Evolutionary conservation across 2,113 vertebrate species (phyloP).

Genomic region (Equus przewalskii): DNA sequence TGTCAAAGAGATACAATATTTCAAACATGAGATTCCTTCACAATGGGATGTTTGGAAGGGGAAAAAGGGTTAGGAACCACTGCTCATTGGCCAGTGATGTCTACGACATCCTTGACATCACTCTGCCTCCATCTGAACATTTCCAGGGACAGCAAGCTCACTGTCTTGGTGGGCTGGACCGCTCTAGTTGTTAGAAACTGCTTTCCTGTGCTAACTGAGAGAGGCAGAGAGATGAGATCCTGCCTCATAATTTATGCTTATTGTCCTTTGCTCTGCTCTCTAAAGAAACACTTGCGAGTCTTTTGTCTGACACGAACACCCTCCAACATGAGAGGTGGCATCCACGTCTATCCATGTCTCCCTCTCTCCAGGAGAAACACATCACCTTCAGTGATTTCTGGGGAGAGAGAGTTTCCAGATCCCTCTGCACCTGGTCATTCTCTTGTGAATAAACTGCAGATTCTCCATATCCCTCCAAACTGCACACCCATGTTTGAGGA

Average conservation of each 20-base stretch:
- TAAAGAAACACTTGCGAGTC: background rate
- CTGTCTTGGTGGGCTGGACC: background rate
- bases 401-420: background rate
- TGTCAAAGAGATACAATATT: background rate
- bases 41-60: background rate
- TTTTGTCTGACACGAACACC: background rate
- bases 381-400: background rate
- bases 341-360: background rate
- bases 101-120: background rate
- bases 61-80: background rate
- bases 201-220: background rate
- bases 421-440: background rate
- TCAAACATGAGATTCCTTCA: background rate
- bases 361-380: background rate
- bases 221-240: background rate
- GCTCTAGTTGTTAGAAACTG: background rate
- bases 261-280: background rate
- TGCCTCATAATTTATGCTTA: background rate
- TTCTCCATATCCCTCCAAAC: background rate
- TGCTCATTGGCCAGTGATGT: no score
- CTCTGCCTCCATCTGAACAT: background rate
- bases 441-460: background rate
- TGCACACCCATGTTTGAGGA: background rate
- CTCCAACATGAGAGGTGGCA: background rate
- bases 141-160: background rate